Evolutionary conservation across 2,888 invertebrate genomes (phyloP), one percentile per base, ranked within the genome.

Genomic region (Cantharis lateralis): DNA sequence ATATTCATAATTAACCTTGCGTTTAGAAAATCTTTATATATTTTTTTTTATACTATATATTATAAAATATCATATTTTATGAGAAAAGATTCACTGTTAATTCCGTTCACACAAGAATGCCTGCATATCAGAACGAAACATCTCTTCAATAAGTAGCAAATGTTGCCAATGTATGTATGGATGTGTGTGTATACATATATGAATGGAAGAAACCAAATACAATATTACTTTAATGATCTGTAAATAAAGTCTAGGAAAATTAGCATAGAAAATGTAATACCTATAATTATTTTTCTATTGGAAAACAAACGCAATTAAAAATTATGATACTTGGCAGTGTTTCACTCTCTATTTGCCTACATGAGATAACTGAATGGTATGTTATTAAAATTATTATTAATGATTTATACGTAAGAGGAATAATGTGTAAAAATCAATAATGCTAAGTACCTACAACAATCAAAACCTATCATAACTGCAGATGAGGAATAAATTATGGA

Each of bases 1-100:
- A 28, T 69, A 48, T 72, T 64, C 32, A 68, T 24, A 20, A 70
- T 18, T 70, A 18, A 70, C 70, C 48, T 28, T 32, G 70, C 26
- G 20, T n/a, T 61, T 70, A 15, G 32, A 18, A 28, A 71, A 62
- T 71, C 62, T 66, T 24, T 15, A 64, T 15, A 64, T 72, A 64
- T 72, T 32, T 15, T 26, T 15, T 16, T 72, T 28, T 72, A 20
- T 24, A 24, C 18, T 18, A 20, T 24, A 24, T 24, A 24, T 24
- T 24, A 16, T 62, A 62, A 69, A 62, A 26, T 71, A 68, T 24
- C 5, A 61, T 9, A 15, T 66, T 24, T 66, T 66, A 66, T 66
- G 24, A 15, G 64, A 66, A 66, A 66, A 66, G 18, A 66, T 20
- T 66, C 24, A 66, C 24, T 24, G 18, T 66, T 48, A 48, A 48